These are phyloP conservation scores for Aphidius colemani DNA, from an alignment of 2,888 invertebrate species.

Conservation along the genomic window DNA sequence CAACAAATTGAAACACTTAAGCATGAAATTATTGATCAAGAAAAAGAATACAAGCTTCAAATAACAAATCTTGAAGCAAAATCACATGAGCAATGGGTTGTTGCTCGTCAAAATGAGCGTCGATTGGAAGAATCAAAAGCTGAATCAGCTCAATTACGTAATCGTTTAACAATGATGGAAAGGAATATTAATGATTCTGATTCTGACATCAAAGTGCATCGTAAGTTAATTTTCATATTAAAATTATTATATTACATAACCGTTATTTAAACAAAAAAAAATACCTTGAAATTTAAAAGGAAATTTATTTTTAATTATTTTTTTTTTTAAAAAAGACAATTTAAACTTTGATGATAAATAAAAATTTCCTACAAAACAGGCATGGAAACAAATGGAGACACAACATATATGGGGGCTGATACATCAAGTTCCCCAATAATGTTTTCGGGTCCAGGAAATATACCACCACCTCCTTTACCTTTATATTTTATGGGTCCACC, in stretches of 20 bases:
- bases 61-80: constrained; percentile 81
- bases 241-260: too few relatives aligned
- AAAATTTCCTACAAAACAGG: constrained; percentile 57
- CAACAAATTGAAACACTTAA: constrained; percentile 74
- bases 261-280: too few relatives aligned
- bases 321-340: background rate
- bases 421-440: constrained; percentile 60
- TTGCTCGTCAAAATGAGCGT: constrained; percentile 79
- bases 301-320: too few relatives aligned
- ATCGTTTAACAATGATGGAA: constrained; percentile 66
- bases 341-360: background rate
- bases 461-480: constrained; percentile 62
- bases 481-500: constrained; percentile 60
- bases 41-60: constrained; percentile 71
- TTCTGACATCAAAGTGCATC: constrained; percentile 62
- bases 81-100: constrained; percentile 85
- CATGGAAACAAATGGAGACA: constrained; percentile 62
- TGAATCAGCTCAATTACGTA: constrained; percentile 71
- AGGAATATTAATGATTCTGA: constrained; percentile 61
- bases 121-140: constrained; percentile 80
- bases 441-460: constrained; percentile 59
- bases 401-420: constrained; percentile 57
- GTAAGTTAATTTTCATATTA: constrained; percentile 55
- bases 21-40: constrained; percentile 85
- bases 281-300: too few relatives aligned